Evolutionary conservation across 2,888 invertebrate genomes (phyloP).

Genomic region (Rotaria socialis): DNA sequence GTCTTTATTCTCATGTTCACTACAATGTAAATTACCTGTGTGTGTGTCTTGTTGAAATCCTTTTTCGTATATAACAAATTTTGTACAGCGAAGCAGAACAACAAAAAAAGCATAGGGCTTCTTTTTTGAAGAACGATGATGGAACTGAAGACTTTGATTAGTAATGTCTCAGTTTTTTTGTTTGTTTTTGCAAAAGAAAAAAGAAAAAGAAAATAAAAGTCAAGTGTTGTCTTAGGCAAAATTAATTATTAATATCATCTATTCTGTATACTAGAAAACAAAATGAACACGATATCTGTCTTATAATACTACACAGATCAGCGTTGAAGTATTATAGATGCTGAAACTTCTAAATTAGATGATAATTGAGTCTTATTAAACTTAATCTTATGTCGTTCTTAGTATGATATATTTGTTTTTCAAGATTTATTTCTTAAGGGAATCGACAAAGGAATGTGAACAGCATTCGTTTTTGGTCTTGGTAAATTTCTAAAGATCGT

Average conservation of each 20-base stretch:
- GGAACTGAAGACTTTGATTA: neutral
- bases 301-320: no score
- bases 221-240: constrained; percentile 10
- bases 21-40: neutral
- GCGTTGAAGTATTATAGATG: no score
- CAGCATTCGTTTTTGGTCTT: no score
- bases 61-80: constrained; percentile 8
- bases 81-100: constrained; percentile 24
- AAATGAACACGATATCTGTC: no score
- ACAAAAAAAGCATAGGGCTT: neutral
- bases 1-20: neutral
- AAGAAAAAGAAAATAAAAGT: neutral
- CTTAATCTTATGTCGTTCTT: no score
- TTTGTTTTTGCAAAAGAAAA: neutral
- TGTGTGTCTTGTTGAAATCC: neutral
- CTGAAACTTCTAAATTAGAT: no score
- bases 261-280: no score
- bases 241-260: neutral
- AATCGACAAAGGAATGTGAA: no score
- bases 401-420: no score
- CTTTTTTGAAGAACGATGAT: neutral
- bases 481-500: no score
- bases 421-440: no score
- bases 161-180: neutral
- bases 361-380: no score